Percentiles rank a stretch among this genome's conserved stretches.
phyloP scores from a whole-genome alignment of 2,797 vertebrate genomes.

The Melanitta fusca region DNA sequence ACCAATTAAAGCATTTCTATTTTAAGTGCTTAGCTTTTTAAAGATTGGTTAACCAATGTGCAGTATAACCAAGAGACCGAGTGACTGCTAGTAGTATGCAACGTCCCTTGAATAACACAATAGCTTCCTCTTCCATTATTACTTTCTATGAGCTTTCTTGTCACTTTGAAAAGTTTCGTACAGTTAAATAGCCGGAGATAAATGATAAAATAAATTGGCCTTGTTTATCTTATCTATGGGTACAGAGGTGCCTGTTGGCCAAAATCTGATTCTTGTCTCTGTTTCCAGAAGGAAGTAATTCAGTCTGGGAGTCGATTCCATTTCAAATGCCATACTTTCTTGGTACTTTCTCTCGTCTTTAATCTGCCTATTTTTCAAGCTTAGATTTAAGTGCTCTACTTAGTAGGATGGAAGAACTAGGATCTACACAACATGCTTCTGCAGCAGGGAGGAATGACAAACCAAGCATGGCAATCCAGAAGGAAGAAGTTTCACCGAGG shows the following conservation, averaged over 20 bases:
- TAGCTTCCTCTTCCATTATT: background rate
- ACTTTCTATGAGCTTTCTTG: background rate
- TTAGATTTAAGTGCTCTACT: background rate
- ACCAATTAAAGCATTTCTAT: background rate
- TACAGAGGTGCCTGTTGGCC: background rate
- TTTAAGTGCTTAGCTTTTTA: background rate
- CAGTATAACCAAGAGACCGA: background rate
- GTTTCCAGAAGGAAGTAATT: background rate
- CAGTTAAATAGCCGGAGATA: background rate
- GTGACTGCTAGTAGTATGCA: background rate
- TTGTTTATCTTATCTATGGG: no score
- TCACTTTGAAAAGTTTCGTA: background rate
- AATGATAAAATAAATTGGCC: background rate
- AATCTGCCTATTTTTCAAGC: background rate
- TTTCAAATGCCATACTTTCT: background rate
- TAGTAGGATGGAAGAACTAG: background rate
- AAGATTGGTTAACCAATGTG: background rate
- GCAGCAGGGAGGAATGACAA: background rate
- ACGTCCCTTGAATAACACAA: background rate
- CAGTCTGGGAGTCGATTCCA: background rate
- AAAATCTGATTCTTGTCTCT: background rate
- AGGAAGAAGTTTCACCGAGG: background rate
- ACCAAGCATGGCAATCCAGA: background rate
- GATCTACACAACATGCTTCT: background rate
- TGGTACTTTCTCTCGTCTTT: background rate